A percentile compares a stretch with the other conserved stretches of the same genome.
phyloP scores from a whole-genome alignment of 2,797 vertebrate species.

The Xiphophorus birchmanni region DNA sequence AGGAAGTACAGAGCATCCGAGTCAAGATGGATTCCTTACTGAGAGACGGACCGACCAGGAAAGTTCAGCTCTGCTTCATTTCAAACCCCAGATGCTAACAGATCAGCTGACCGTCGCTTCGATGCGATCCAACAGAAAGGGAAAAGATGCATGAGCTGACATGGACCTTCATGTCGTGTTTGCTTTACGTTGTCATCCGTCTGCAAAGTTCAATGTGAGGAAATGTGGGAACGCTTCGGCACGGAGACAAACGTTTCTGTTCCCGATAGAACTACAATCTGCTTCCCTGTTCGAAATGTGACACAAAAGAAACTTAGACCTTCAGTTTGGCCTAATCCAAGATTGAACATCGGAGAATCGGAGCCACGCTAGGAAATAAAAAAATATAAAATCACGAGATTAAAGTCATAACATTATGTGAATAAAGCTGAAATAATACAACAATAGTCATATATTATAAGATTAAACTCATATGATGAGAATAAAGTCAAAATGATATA shows the following conservation, averaged over 20 bases:
- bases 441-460: no score
- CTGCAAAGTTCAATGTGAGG: background rate
- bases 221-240: background rate
- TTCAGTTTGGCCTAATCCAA: background rate
- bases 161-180: background rate
- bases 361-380: no score
- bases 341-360: background rate
- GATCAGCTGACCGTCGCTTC: constrained; percentile 4
- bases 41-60: background rate
- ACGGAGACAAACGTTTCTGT: background rate
- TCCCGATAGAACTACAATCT: background rate
- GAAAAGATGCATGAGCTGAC: background rate
- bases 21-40: background rate
- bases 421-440: no score
- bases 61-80: background rate
- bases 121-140: constrained; percentile 8
- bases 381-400: no score
- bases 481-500: no score
- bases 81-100: background rate
- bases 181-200: background rate
- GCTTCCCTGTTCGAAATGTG: background rate
- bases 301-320: background rate
- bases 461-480: no score
- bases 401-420: no score
- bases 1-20: background rate